Base-by-base conservation (phyloP, 2,797 vertebrate genomes). In the Ptychobarbus kaznakovi region DNA sequence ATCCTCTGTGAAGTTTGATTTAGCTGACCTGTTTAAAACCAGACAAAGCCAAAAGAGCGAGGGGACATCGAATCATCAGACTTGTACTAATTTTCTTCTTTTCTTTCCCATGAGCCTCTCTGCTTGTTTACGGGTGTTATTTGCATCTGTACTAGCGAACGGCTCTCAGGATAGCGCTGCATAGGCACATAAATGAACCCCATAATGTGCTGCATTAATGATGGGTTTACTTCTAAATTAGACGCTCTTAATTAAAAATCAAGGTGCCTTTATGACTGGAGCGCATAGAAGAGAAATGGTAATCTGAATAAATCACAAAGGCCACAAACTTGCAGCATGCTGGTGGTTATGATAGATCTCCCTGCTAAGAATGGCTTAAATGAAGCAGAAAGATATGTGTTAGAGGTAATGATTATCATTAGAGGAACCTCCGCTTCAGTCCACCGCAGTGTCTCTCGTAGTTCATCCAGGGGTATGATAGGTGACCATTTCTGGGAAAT, bases 191-290 rank as follows among this genome's bases (percentile, higher is more conserved):
- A 76, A 80, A 86, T 80, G 65, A 78, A 68, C 66, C 61, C 70
- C 75, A 44, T 91, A 91, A 87, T 92, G n/a, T 87, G 80, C 56
- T 84, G 83, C 90, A 85, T 89, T 88, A 76, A 87, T 88, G 89
- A 93, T 92, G 91, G 93, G 94, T 93, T 93, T 93, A 91, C 89
- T 92, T 94, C 94, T 90, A 95, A 94, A 95, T 94, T 89, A 93
- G 90, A 91, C 80, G 90, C 89, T 92, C 89, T 89, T 95, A 95
- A 95, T 96, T 96, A 94, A 94, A 95, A 94, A 90, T 92, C 93
- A 92, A 92, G 88, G 92, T 92, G 92, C 92, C 86, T 85, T 84
- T 88, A 89, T 91, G 87, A 89, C 92, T 91, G 90, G 65, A 78
- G 89, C 89, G 91, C 75, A 89, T 88, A 92, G 91, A 92, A 83